These are phyloP conservation scores for Spatulosminthurus flaviceps DNA, from an alignment of 2,888 invertebrate species.

Conservation along the genomic window DNA sequence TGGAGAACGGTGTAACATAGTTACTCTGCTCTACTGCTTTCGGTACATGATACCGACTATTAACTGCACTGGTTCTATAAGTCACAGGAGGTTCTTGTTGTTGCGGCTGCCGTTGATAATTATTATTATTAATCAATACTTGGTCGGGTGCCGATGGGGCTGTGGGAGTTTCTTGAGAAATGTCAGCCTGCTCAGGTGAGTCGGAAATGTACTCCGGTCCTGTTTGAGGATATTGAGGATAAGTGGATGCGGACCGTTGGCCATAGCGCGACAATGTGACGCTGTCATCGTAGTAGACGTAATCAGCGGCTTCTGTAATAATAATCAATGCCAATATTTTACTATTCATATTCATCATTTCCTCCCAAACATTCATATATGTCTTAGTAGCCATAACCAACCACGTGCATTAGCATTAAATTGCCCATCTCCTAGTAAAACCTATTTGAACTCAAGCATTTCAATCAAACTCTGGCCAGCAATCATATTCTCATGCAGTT, in stretches of 20 bases:
- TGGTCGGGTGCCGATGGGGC: conserved; percentile 1
- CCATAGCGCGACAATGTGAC: conserved; percentile 36
- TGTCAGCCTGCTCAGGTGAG: not conserved
- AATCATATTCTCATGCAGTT: too few relatives aligned
- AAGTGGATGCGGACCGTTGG: conserved; percentile 35
- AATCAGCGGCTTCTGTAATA: conserved; percentile 33
- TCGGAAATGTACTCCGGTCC: conserved; percentile 15
- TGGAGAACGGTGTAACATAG: conserved; percentile 39
- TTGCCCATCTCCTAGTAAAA: too few relatives aligned
- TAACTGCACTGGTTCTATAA: not conserved
- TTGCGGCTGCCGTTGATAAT: not conserved
- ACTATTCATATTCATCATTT: too few relatives aligned
- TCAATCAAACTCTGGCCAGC: too few relatives aligned
- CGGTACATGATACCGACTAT: conserved; percentile 25
- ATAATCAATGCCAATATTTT: too few relatives aligned
- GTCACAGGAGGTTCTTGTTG: not conserved
- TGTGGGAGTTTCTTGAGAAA: not conserved
- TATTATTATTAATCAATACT: not conserved
- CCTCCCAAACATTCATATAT: too few relatives aligned
- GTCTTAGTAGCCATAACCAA: too few relatives aligned
- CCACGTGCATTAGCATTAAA: too few relatives aligned
- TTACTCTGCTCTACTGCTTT: conserved; percentile 44
- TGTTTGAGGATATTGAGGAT: conserved; percentile 15
- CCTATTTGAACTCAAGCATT: too few relatives aligned
- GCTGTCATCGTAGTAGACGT: conserved; percentile 45